Percentiles rank a stretch among this genome's conserved stretches.
These are phyloP conservation scores for Discoglossus pictus DNA, from an alignment of 2,797 vertebrate species.

Conservation along the genomic window DNA sequence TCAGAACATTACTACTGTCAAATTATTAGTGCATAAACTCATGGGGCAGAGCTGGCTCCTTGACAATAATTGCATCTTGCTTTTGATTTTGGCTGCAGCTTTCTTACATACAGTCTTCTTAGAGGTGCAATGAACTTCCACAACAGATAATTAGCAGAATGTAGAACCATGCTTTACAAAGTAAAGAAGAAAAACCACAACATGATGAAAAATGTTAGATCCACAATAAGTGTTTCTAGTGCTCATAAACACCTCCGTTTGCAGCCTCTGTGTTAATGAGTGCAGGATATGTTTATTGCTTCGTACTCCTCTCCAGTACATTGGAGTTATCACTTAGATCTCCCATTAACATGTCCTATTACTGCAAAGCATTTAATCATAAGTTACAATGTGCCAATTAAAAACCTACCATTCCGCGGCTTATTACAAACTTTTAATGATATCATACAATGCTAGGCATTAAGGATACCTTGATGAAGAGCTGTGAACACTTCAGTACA, in stretches of 20 bases:
- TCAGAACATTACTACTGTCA: slow-evolving; percentile 20
- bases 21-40: slow-evolving; percentile 24
- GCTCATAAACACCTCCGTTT: slow-evolving; percentile 52
- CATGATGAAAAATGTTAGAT: slow-evolving; percentile 42
- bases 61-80: slow-evolving; percentile 8
- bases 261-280: slow-evolving; percentile 48
- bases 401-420: slow-evolving; percentile 40
- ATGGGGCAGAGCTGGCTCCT: slow-evolving; percentile 16
- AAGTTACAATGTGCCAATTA: slow-evolving; percentile 52
- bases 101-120: slow-evolving; percentile 18
- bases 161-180: slow-evolving; percentile 36
- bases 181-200: slow-evolving; percentile 47
- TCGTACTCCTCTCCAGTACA: slow-evolving; percentile 33
- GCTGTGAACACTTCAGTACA: slow-evolving; percentile 3
- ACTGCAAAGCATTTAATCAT: slow-evolving; percentile 52
- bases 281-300: slow-evolving; percentile 47
- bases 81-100: slow-evolving; percentile 2
- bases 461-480: slow-evolving; percentile 22
- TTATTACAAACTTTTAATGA: slow-evolving; percentile 49
- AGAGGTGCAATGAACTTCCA: slow-evolving; percentile 29
- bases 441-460: slow-evolving; percentile 24
- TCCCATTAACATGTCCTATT: slow-evolving; percentile 49
- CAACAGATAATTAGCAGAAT: slow-evolving; percentile 40
- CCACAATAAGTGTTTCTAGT: slow-evolving; percentile 43
- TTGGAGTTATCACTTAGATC: slow-evolving; percentile 50